Conservation (phyloP, 2,888 invertebrate genomes). For the Acleris holmiana region DNA sequence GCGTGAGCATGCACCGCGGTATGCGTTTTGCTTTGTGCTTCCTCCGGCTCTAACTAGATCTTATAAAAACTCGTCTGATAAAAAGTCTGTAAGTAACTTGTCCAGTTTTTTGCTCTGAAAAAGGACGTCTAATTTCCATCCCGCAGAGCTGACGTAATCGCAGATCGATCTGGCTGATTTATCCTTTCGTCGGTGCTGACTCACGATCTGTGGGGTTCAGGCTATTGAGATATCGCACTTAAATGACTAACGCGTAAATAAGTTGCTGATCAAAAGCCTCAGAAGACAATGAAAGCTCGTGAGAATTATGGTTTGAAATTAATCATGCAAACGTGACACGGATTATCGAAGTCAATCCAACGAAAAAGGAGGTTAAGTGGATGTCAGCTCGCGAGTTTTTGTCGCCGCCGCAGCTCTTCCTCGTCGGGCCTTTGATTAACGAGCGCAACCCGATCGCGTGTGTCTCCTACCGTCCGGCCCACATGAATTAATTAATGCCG, state of each 20-base stretch:
- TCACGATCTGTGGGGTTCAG: conserved; percentile 52
- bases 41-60: conserved; percentile 6
- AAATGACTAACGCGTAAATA: conserved; percentile 59
- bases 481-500: conserved; percentile 64
- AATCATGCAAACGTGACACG: conserved; percentile 24
- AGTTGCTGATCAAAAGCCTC: not conserved
- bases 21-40: conserved; percentile 11
- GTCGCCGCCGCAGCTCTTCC: conserved; percentile 59
- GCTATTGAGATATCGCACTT: conserved; percentile 57
- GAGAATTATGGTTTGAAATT: conserved; percentile 16
- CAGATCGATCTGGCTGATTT: conserved; percentile 63
- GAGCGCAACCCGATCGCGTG: conserved; percentile 67
- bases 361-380: conserved; percentile 44
- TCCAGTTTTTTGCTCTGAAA: conserved; percentile 36
- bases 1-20: conserved; percentile 9
- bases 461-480: conserved; percentile 56
- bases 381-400: conserved; percentile 63
- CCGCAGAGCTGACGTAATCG: conserved; percentile 61
- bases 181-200: conserved; percentile 60
- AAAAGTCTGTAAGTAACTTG: conserved; percentile 36
- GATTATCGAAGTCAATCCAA: conserved; percentile 22
- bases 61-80: conserved; percentile 3
- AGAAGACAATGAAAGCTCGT: conserved; percentile 14
- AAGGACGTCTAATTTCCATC: conserved; percentile 43
- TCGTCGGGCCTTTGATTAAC: conserved; percentile 70